Base-by-base conservation (phyloP, 2,797 vertebrate genomes). In the Amazona ochrocephala region DNA sequence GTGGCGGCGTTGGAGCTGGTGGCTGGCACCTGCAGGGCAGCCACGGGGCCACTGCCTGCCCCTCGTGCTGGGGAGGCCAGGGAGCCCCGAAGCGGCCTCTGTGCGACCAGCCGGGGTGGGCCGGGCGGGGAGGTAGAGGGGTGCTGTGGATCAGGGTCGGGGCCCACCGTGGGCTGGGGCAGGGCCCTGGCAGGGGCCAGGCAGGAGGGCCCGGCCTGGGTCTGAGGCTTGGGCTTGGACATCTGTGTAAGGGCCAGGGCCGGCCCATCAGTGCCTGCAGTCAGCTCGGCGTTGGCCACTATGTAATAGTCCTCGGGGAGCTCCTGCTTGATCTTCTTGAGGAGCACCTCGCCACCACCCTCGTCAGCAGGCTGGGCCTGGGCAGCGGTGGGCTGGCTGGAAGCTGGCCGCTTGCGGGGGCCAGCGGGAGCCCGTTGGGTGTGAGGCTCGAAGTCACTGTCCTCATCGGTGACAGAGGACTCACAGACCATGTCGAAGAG, bases 261-360 rank as follows among this genome's bases (percentile, higher is more conserved):
- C 0, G 97, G 98, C 24, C 97, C 98, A 1, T 98, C 98, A 0
- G 96, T 84, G 0, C 98, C 98, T 0, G 98, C 97, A 0, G 98
- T 98, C 50, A 98, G 96, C 95, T 99, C 98, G 3, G 98, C 97
- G 0, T 98, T 98, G 50, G 98, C 98, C 94, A 98, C 98, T 13
- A 98, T 98, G 64, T 98, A 98, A 94, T 98, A 98, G 94, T 99
- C 98, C 95, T 99, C 99, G 0, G 98, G 98, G 45, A 97, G 97
- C 95, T 99, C 99, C 91, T 98, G 98, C 95, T 99, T 99, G 91
- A 99, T 98, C 95, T 98, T 99, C 96, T 99, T 99, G 70, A 98
- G 97, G 19, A 98, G 96, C 22, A 97, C 97, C 30, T 99, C 98
- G 2, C 67, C 92, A 8, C 97, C 85, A 2, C 97, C 95, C 70